phyloP scores from a whole-genome alignment of 2,113 vertebrate genomes.

The Galbula dea region DNA sequence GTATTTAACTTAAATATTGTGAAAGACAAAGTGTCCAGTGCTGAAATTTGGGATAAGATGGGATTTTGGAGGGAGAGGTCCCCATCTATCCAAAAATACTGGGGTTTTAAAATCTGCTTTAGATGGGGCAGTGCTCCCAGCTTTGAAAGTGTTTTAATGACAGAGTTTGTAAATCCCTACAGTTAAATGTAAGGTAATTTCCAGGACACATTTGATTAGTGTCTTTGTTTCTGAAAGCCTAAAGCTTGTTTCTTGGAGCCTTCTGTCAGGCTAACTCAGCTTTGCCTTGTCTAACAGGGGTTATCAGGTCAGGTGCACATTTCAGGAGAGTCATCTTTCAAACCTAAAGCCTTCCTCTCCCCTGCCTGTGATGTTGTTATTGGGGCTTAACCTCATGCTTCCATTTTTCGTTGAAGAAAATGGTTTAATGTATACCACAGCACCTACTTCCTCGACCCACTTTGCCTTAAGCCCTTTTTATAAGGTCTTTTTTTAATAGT shows the following conservation, averaged over 20 bases:
- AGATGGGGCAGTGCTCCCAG: neutral
- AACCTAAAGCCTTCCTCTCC: neutral
- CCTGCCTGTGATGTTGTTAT: neutral
- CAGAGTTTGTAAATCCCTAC: neutral
- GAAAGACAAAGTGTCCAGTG: neutral
- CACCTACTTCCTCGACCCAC: neutral
- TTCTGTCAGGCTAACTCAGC: neutral
- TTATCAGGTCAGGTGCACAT: neutral
- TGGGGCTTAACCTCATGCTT: neutral
- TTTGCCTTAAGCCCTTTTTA: neutral
- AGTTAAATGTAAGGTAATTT: neutral
- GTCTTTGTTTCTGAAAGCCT: neutral
- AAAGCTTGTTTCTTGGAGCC: neutral
- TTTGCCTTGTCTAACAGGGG: neutral
- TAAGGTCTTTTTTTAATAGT: neutral
- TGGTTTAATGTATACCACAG: neutral
- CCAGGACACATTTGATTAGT: neutral
- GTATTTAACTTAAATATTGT: neutral
- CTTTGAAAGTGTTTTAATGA: neutral
- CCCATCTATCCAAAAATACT: neutral
- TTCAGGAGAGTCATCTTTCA: neutral
- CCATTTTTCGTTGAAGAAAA: neutral
- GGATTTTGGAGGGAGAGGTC: neutral
- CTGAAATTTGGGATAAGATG: neutral
- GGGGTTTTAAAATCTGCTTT: neutral